Conservation (phyloP, 2,797 vertebrate genomes). For the Xenopus petersii region DNA sequence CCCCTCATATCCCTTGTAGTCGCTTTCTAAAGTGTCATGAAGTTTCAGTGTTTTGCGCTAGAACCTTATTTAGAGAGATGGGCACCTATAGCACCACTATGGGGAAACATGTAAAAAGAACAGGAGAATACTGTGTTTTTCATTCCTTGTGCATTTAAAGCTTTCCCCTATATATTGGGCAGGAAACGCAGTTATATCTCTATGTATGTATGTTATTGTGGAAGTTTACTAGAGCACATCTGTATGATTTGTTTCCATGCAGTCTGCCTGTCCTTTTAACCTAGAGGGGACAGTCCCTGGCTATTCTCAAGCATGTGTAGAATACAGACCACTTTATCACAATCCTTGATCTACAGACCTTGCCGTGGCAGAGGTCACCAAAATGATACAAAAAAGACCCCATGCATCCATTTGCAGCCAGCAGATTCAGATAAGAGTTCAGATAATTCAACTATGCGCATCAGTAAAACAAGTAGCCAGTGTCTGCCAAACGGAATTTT, state of each 20-base stretch:
- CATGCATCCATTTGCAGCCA: neutral
- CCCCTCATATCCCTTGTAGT: neutral
- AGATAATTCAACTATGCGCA: conserved; percentile 6
- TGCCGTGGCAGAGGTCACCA: conserved; percentile 29
- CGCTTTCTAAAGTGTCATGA: no score
- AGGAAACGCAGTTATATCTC: no score
- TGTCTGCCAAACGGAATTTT: neutral
- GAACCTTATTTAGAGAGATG: no score
- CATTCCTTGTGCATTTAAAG: no score
- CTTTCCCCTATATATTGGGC: no score
- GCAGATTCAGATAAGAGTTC: neutral
- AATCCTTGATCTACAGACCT: conserved; percentile 32
- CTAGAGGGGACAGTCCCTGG: conserved; percentile 8
- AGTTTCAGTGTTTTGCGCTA: no score
- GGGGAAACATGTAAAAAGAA: no score
- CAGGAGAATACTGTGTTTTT: no score
- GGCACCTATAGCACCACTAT: no score
- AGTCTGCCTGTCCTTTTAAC: neutral
- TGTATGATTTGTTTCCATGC: neutral
- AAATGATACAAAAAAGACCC: conserved; percentile 15
- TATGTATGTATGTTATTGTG: no score
- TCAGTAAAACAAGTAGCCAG: neutral
- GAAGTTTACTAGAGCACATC: no score
- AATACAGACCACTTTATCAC: conserved; percentile 18
- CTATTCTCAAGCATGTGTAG: conserved; percentile 20